Evolutionary conservation across 2,113 vertebrate genomes (phyloP).

Genomic region (Anser cygnoides): DNA sequence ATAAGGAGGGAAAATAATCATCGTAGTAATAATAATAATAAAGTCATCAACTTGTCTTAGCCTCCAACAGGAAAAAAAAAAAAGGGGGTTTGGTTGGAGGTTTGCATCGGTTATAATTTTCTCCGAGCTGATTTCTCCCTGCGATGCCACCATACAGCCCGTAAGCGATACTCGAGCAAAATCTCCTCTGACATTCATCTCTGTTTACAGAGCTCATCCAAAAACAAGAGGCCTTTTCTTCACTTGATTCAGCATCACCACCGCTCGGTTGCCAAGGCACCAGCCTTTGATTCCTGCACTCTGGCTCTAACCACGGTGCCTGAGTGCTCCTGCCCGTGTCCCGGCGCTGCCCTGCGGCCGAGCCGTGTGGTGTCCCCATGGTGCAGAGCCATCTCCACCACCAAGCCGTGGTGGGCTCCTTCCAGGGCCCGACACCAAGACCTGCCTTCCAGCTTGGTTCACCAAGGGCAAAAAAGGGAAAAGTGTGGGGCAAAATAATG

Average conservation of each 20-base stretch:
- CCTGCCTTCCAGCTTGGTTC: background rate
- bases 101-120: conserved; percentile 55
- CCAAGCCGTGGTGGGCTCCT: background rate
- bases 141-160: background rate
- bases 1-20: conserved; percentile 64
- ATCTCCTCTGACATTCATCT: conserved; percentile 51
- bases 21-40: conserved; percentile 65
- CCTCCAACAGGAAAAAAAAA: conserved; percentile 1
- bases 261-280: conserved; percentile 36
- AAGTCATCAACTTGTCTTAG: conserved; percentile 65
- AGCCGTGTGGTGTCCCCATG: accelerated
- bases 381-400: background rate
- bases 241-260: conserved; percentile 33
- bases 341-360: accelerated
- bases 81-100: conserved; percentile 43
- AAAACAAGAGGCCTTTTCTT: conserved; percentile 63
- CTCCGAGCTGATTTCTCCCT: conserved; percentile 27
- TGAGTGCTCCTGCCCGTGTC: accelerated
- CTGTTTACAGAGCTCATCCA: conserved; percentile 56
- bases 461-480: background rate
- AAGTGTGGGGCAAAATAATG: accelerated
- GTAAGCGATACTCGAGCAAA: background rate
- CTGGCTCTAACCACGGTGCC: background rate
- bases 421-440: accelerated
- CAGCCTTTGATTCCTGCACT: conserved; percentile 39